These are phyloP conservation scores for Agonopterix arenella DNA, from an alignment of 2,888 invertebrate species.

Conservation along the genomic window DNA sequence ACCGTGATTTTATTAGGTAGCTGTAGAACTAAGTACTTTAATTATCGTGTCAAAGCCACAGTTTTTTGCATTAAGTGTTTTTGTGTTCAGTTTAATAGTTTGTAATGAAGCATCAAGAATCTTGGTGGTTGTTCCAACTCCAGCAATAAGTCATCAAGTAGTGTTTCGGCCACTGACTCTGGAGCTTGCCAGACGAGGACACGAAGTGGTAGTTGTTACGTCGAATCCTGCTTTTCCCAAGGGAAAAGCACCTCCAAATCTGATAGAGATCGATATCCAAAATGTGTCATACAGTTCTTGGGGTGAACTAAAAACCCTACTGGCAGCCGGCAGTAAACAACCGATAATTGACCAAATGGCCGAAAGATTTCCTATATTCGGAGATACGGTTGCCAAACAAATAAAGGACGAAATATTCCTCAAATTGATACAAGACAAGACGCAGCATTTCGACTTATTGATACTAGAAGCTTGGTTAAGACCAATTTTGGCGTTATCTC, in stretches of 20 bases:
- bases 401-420: too few relatives aligned
- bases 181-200: conserved; percentile 55
- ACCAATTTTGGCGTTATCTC: neutral
- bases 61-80: neutral
- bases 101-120: conserved; percentile 21
- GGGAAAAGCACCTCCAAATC: conserved; percentile 33
- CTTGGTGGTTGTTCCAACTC: conserved; percentile 38
- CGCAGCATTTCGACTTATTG: neutral
- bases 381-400: conserved; percentile 3
- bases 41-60: too few relatives aligned
- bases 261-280: conserved; percentile 52
- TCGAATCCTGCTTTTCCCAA: conserved; percentile 43
- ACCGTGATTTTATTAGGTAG: too few relatives aligned
- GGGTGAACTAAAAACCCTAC: conserved; percentile 1
- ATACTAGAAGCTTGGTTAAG: neutral
- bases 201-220: conserved; percentile 56
- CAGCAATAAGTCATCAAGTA: conserved; percentile 64
- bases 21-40: too few relatives aligned
- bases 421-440: neutral
- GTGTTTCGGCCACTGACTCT: conserved; percentile 46
- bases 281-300: conserved; percentile 30
- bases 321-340: neutral
- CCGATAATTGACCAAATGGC: too few relatives aligned
- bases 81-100: neutral
- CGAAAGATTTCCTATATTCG: too few relatives aligned